Percentiles rank a stretch among this genome's conserved stretches.
These are phyloP conservation scores for Drosophila baimaii DNA, from an alignment of 1,140 invertebrate species.

Conservation along the genomic window DNA sequence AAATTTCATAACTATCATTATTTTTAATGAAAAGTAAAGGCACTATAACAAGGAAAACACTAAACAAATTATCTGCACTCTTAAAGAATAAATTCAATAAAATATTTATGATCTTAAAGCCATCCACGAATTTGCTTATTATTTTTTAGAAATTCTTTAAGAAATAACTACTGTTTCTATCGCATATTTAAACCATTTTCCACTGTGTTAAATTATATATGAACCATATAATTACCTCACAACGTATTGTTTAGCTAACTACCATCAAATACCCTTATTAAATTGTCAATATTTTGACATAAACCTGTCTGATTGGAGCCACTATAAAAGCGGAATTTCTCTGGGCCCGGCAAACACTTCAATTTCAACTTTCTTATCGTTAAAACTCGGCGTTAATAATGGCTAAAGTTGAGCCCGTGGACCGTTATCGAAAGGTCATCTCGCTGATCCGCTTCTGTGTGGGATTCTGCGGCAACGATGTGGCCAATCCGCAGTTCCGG, in stretches of 20 bases:
- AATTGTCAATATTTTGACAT: slow-evolving; percentile 66
- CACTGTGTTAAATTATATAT: background rate
- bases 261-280: slow-evolving; percentile 37
- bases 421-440: slow-evolving; percentile 40
- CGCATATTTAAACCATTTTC: background rate
- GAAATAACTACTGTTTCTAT: background rate
- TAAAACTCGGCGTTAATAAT: background rate
- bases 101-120: too few relatives aligned
- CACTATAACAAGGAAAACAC: too few relatives aligned
- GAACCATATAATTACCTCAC: background rate
- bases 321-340: slow-evolving; percentile 36
- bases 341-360: background rate
- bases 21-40: too few relatives aligned
- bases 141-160: background rate
- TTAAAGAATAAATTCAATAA: too few relatives aligned
- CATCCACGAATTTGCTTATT: too few relatives aligned
- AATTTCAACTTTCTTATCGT: background rate
- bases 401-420: slow-evolving; percentile 19
- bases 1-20: background rate
- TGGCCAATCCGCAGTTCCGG: slow-evolving; percentile 50
- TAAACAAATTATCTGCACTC: too few relatives aligned
- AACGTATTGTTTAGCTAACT: slow-evolving; percentile 8
- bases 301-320: background rate
- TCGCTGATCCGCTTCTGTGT: slow-evolving; percentile 54
- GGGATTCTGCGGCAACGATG: slow-evolving; percentile 52